These are phyloP conservation scores for Perca fluviatilis DNA, from an alignment of 2,113 vertebrate genomes.

Conservation along the genomic window DNA sequence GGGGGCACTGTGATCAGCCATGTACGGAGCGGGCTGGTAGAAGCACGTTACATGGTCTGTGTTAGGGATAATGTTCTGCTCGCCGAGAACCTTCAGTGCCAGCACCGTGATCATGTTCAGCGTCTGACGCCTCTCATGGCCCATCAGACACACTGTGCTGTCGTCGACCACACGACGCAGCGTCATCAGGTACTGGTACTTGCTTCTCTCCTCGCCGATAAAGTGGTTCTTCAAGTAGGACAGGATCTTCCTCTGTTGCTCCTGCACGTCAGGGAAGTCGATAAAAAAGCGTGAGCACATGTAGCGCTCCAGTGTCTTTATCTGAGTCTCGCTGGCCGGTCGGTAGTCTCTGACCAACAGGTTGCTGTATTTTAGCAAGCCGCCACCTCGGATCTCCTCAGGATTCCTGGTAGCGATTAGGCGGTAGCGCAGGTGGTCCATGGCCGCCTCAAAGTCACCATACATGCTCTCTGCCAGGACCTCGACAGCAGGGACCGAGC, in stretches of 20 bases:
- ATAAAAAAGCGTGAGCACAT: slow-evolving; percentile 99
- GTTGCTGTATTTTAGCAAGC: slow-evolving; percentile 96
- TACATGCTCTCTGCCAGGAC: slow-evolving; percentile 97
- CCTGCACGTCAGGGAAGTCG: slow-evolving; percentile 94
- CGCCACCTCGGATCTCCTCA: slow-evolving; percentile 95
- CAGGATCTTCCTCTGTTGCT: slow-evolving; percentile 96
- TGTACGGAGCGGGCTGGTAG: slow-evolving; percentile 95
- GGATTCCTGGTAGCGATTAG: slow-evolving; percentile 95
- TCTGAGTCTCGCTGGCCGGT: slow-evolving; percentile 91
- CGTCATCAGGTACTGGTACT: slow-evolving; percentile 98
- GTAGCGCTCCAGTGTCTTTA: slow-evolving; percentile 95
- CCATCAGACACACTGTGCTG: slow-evolving; percentile 97
- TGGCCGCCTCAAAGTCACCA: slow-evolving; percentile 93
- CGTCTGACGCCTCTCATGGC: slow-evolving; percentile 91
- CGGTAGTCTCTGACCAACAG: slow-evolving; percentile 94
- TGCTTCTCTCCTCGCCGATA: slow-evolving; percentile 95
- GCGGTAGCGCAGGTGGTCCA: slow-evolving; percentile 92
- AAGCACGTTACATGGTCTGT: slow-evolving; percentile 93
- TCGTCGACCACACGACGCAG: slow-evolving; percentile 91
- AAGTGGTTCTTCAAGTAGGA: slow-evolving; percentile 97
- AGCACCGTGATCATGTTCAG: slow-evolving; percentile 96
- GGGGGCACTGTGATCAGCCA: slow-evolving; percentile 89
- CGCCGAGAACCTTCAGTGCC: slow-evolving; percentile 94
- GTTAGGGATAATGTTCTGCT: slow-evolving; percentile 94
- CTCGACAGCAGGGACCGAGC: slow-evolving; percentile 75